phyloP scores from a whole-genome alignment of 2,888 invertebrate genomes.

The Coremacera marginata region DNA sequence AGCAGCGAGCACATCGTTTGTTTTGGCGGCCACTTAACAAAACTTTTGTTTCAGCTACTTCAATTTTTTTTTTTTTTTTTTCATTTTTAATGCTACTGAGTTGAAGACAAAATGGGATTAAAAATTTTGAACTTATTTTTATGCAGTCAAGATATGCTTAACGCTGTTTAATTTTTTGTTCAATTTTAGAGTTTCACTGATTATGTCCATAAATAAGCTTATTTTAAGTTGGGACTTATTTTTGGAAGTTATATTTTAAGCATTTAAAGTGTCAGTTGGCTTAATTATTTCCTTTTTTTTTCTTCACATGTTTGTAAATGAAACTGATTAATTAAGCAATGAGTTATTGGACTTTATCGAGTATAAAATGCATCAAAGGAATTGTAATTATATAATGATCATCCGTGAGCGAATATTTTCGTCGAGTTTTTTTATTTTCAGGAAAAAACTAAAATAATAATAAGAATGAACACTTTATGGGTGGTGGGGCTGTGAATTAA shows the following conservation, averaged over 20 bases:
- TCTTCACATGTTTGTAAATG: background rate
- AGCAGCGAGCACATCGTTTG: background rate
- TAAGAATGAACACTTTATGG: too few species aligned
- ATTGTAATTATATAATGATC: too few species aligned
- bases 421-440: too few species aligned
- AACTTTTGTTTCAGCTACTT: background rate
- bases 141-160: too few species aligned
- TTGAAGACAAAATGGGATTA: background rate
- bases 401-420: too few species aligned
- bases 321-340: background rate
- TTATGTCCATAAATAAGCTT: background rate
- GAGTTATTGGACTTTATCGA: background rate
- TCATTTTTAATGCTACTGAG: background rate
- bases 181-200: background rate
- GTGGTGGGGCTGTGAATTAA: too few species aligned
- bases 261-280: conserved; percentile 4
- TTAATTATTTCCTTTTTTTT: background rate
- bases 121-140: background rate
- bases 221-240: background rate
- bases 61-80: background rate
- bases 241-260: background rate
- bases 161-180: background rate
- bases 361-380: too few species aligned
- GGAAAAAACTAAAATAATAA: too few species aligned
- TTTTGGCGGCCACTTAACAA: conserved; percentile 2